Conservation (phyloP, 2,113 vertebrate species). For the Nematolebias whitei region DNA sequence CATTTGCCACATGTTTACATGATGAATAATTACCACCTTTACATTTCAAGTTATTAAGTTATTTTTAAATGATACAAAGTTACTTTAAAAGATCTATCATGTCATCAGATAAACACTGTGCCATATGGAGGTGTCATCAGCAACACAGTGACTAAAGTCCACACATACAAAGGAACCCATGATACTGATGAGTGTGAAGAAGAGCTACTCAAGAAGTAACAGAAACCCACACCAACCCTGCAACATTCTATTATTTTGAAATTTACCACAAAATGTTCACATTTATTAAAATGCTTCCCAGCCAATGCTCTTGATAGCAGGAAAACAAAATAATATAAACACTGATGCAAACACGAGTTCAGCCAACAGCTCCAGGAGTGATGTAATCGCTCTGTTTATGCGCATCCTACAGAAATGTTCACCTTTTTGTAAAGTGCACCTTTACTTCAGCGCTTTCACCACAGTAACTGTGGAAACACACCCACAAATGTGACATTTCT, state of each 20-base stretch:
- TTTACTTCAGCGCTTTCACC: slow-evolving; percentile 19
- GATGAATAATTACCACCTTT: background rate
- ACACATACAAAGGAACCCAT: slow-evolving; percentile 19
- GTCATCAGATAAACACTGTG: slow-evolving; percentile 10
- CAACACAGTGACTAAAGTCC: slow-evolving; percentile 26
- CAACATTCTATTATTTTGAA: slow-evolving; percentile 29
- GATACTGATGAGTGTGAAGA: slow-evolving; percentile 33
- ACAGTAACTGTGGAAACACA: slow-evolving; percentile 36
- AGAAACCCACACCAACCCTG: slow-evolving; percentile 45
- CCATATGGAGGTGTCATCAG: slow-evolving; percentile 13
- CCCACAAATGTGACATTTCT: slow-evolving; percentile 63
- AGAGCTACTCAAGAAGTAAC: slow-evolving; percentile 33
- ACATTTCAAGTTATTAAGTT: too few relatives aligned
- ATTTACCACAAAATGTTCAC: slow-evolving; percentile 12
- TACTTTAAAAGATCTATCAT: too few relatives aligned
- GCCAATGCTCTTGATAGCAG: slow-evolving; percentile 13
- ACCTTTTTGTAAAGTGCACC: slow-evolving; percentile 1
- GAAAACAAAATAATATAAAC: slow-evolving; percentile 30
- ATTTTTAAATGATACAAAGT: too few relatives aligned
- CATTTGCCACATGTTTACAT: background rate
- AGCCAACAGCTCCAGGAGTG: slow-evolving; percentile 3
- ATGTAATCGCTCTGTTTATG: background rate
- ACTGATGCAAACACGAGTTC: slow-evolving; percentile 40
- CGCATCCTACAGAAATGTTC: background rate
- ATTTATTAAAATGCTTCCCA: slow-evolving; percentile 18